Evolutionary conservation across 2,797 vertebrate species (phyloP).

Genomic region (Euthynnus affinis): DNA sequence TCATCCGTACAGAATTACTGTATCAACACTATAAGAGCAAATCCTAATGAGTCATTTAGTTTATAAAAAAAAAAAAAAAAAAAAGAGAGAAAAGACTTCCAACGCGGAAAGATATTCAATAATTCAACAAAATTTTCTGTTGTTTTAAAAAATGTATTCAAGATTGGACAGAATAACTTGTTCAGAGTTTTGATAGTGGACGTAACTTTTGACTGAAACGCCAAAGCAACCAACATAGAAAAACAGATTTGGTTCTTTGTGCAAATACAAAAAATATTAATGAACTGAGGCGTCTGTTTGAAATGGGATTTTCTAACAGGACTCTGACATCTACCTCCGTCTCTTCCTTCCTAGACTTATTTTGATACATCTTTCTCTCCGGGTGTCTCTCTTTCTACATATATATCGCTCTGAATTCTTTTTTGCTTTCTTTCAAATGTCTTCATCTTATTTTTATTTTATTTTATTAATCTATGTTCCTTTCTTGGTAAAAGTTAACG

Average conservation of each 20-base stretch:
- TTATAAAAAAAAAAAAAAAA: background rate
- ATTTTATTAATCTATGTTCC: slow-evolving; percentile 8
- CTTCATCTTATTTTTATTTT: background rate
- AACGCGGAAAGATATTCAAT: background rate
- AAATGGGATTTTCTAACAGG: slow-evolving; percentile 9
- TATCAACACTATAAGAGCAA: background rate
- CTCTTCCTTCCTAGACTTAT: background rate
- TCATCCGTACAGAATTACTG: background rate
- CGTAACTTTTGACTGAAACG: background rate
- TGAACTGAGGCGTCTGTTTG: slow-evolving; percentile 10
- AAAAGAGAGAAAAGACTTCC: background rate
- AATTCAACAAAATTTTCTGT: background rate
- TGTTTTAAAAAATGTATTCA: background rate
- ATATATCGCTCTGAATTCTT: background rate
- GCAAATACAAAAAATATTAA: slow-evolving; percentile 34
- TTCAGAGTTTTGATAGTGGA: slow-evolving; percentile 25
- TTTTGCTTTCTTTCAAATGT: background rate
- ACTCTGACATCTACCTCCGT: background rate
- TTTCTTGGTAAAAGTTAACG: slow-evolving; percentile 70
- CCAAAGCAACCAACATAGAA: background rate
- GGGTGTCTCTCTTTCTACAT: background rate
- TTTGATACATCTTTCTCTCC: background rate
- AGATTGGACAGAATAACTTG: slow-evolving; percentile 16
- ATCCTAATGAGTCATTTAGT: background rate
- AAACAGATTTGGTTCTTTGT: slow-evolving; percentile 19